A percentile compares a stretch with the other conserved stretches of the same genome.
These are phyloP conservation scores for Caenorhabditis sp. DNA, from an alignment of 2,888 invertebrate species.

Conservation along the genomic window DNA sequence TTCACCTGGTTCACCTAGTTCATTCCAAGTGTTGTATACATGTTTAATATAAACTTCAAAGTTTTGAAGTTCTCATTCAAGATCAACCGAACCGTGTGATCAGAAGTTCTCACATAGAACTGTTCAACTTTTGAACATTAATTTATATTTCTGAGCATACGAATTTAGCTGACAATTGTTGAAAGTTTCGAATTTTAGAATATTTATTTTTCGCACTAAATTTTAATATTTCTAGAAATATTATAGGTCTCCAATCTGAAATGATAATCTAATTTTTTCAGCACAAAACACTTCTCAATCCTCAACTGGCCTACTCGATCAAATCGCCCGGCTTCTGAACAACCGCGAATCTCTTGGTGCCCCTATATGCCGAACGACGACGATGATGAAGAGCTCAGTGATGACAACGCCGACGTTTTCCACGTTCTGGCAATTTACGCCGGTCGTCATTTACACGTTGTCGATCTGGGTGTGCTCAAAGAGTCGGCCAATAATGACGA, in stretches of 20 bases:
- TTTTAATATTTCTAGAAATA: conserved; percentile 2
- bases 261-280: conserved; percentile 9
- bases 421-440: conserved; percentile 50
- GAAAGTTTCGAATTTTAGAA: no score
- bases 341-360: conserved; percentile 61
- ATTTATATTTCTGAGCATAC: no score
- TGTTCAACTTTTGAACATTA: no score
- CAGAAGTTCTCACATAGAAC: no score
- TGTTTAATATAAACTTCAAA: no score
- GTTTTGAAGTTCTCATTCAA: no score
- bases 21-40: no score
- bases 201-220: neutral
- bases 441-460: conserved; percentile 52
- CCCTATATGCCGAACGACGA: conserved; percentile 58
- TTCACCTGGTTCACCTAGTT: no score
- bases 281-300: conserved; percentile 26
- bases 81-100: no score
- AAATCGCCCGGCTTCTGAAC: conserved; percentile 6
- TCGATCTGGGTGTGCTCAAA: conserved; percentile 46
- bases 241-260: neutral
- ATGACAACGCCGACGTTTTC: conserved; percentile 40
- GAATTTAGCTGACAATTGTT: no score
- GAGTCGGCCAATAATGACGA: conserved; percentile 10
- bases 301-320: conserved; percentile 23
- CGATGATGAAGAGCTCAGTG: conserved; percentile 30